Base-by-base conservation (phyloP, 1,140 invertebrate species). In the Aphaenogaster rudis region DNA sequence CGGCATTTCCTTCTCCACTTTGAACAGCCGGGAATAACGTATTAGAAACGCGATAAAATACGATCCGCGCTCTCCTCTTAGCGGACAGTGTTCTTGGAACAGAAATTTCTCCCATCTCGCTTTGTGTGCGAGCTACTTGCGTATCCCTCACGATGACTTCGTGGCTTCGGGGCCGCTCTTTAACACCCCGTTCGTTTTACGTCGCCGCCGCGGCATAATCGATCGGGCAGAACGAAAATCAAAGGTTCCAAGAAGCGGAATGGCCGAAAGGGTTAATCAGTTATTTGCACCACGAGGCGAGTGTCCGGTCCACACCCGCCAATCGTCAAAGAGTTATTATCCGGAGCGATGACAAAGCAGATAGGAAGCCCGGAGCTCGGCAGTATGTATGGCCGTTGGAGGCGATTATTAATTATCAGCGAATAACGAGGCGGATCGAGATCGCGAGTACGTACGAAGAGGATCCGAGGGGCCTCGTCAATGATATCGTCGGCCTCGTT, bases 261-360 rank as follows among this genome's bases (percentile, higher is more conserved):
- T 57, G n/a, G 11, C 33, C 64, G 21, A 48, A 45, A 71, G 64
- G 21, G 52, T 54, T 59, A 76, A 90, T 69, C 67, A 48, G 54
- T 64, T 64, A 88, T 88, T 72, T 48, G 42, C 78, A 39, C 39
- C 50, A 59, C 61, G 50, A 48, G 76, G 66, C 61, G 45, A 79
- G 42, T 54, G 78, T 59, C 71, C 59, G 36, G 63, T 84, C 74
- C 63, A 28, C 36, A 66, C n/a, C 42, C 52, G 50, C 69, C 88
- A 59, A 88, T 90, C 67, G 77, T 57, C 67, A 71, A 82, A 86
- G 88, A 92, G 79, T 93, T 93, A 93, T 93, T 91, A 90, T 79
- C 72, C 89, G 76, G 42, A 64, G 72, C 88, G 93, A 93, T 92
- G 92, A 93, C 93, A 93, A 92, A 91, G 90, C 89, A 89, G 92